Conservation (phyloP, 2,797 vertebrate genomes). For the Premnoplex brunnescens region DNA sequence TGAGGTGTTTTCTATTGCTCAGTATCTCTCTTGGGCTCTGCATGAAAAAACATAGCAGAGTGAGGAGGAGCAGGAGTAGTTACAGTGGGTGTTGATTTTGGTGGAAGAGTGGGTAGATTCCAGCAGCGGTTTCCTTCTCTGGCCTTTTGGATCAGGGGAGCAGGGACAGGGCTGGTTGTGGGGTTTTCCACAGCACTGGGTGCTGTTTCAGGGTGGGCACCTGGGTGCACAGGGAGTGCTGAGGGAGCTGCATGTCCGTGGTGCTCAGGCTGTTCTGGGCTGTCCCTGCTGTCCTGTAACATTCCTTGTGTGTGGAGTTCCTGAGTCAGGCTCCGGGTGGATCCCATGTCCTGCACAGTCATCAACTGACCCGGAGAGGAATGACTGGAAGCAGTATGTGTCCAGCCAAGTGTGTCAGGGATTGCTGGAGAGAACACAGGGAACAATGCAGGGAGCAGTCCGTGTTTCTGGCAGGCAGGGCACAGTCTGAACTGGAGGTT, state of each 20-base stretch:
- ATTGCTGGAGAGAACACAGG: neutral
- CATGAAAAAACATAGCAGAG: neutral
- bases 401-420: neutral
- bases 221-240: neutral
- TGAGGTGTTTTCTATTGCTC: neutral
- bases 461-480: neutral
- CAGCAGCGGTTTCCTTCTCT: neutral
- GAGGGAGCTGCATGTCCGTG: rapidly evolving
- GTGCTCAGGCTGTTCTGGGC: neutral
- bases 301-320: neutral
- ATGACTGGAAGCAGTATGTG: neutral
- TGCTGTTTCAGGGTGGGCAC: neutral
- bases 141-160: neutral
- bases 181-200: neutral
- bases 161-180: neutral
- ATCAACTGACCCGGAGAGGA: neutral
- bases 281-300: neutral
- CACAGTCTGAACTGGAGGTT: neutral
- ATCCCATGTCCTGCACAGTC: neutral
- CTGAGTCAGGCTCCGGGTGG: neutral
- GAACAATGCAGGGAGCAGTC: neutral
- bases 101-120: neutral
- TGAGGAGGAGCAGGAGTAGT: neutral
- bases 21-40: neutral
- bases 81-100: neutral